A percentile compares a stretch with the other conserved stretches of the same genome.
phyloP scores from a whole-genome alignment of 1,140 invertebrate species.

The Tribolium madens region DNA sequence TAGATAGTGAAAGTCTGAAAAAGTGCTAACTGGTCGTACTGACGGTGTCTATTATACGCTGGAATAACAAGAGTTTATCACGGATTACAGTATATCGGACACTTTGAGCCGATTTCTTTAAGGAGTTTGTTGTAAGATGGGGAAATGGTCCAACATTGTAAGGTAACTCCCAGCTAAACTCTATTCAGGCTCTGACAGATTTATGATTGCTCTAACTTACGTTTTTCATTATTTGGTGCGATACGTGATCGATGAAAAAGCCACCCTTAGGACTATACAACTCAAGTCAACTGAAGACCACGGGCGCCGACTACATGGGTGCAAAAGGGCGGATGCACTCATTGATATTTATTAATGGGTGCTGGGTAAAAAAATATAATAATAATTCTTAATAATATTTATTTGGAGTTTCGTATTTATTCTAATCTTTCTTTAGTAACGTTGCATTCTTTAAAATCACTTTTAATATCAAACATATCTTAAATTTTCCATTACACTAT shows the following conservation, averaged over 20 bases:
- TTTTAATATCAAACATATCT: too few species aligned
- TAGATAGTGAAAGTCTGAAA: conserved; percentile 25
- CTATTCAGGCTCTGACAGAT: conserved; percentile 26
- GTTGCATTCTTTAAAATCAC: too few species aligned
- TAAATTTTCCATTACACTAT: too few species aligned
- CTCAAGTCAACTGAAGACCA: neutral
- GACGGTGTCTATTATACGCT: neutral
- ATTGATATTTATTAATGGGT: too few species aligned
- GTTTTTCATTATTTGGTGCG: conserved; percentile 14
- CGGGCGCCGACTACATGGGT: too few species aligned
- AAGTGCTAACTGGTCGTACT: conserved; percentile 3
- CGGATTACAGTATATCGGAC: conserved; percentile 21
- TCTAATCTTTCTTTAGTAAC: too few species aligned
- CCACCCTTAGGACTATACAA: conserved; percentile 13
- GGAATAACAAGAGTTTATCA: conserved; percentile 24
- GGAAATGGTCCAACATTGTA: conserved; percentile 13
- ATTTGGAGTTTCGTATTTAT: too few species aligned
- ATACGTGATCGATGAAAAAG: conserved; percentile 31
- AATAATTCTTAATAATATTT: too few species aligned
- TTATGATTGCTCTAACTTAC: conserved; percentile 33
- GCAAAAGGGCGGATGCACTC: too few species aligned
- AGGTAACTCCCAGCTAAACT: conserved; percentile 1
- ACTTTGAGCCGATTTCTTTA: conserved; percentile 4
- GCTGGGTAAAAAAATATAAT: too few species aligned
- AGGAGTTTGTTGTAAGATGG: conserved; percentile 5